phyloP scores from a whole-genome alignment of 2,797 vertebrate species.

The Tragelaphus eurycerus region DNA sequence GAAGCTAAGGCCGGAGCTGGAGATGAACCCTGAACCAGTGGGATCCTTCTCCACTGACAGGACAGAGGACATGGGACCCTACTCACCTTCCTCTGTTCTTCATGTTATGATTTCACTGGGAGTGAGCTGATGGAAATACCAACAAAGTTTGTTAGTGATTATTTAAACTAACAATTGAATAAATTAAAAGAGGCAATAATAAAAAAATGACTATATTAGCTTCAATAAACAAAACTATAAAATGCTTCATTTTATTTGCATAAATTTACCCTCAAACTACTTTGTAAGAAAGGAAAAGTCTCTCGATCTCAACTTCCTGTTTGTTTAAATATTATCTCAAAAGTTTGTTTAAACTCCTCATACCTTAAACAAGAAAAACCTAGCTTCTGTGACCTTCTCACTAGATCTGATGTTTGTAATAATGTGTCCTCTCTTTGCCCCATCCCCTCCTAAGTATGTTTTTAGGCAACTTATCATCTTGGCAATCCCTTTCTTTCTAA shows the following conservation, averaged over 20 bases:
- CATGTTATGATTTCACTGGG: not conserved
- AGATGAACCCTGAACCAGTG: rapidly evolving
- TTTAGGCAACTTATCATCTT: not conserved
- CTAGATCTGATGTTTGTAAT: not conserved
- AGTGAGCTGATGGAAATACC: not conserved
- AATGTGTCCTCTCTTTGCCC: not conserved
- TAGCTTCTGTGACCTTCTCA: not conserved
- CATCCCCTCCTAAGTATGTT: not conserved
- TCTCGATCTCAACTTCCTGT: not conserved
- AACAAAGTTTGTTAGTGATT: not conserved
- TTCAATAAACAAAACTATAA: not conserved
- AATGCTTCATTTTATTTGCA: not conserved
- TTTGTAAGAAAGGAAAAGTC: not conserved
- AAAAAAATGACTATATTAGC: not conserved
- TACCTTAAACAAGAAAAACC: not conserved
- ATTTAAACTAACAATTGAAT: not conserved
- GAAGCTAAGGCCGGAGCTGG: not conserved
- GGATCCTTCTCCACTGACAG: not conserved
- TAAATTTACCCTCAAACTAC: not conserved
- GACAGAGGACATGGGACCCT: rapidly evolving
- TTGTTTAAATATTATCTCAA: not conserved
- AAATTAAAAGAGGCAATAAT: not conserved
- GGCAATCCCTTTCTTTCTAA: not conserved
- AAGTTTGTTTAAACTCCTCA: not conserved
- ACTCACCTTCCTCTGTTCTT: not conserved